Conservation (phyloP, 1,140 invertebrate species). For the Leucophenga varia region DNA sequence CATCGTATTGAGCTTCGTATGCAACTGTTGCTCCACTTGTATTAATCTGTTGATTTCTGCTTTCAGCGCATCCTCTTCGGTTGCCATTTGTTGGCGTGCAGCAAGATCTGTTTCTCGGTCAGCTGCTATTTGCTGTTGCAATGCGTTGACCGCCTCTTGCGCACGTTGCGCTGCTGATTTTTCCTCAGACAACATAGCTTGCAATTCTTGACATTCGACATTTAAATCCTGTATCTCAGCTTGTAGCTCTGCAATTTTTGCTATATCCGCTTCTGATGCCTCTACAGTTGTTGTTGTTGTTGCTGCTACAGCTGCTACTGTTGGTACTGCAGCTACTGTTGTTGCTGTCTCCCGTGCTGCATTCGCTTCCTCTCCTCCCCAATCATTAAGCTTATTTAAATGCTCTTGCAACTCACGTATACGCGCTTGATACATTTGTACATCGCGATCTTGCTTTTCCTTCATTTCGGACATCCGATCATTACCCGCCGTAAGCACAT, state of each 20-base stretch:
- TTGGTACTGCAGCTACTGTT: not conserved
- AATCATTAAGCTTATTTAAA: conserved; percentile 63
- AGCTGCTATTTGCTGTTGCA: conserved; percentile 44
- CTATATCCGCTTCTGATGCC: conserved; percentile 4
- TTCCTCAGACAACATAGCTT: conserved; percentile 65
- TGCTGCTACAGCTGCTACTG: not conserved
- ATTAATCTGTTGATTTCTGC: not conserved
- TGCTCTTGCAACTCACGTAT: conserved; percentile 67
- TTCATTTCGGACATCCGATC: conserved; percentile 76
- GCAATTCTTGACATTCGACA: conserved; percentile 72
- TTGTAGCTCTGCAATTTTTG: conserved; percentile 26
- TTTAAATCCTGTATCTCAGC: conserved; percentile 61
- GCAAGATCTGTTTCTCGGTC: conserved; percentile 22
- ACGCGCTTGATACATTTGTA: conserved; percentile 69
- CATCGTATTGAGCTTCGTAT: not conserved
- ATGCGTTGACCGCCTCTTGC: conserved; percentile 11
- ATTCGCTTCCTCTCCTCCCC: conserved; percentile 51
- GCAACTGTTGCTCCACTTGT: not conserved
- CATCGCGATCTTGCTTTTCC: conserved; percentile 73
- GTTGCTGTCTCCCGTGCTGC: not conserved
- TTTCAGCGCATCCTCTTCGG: conserved; percentile 28
- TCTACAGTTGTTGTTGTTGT: not conserved
- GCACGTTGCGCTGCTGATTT: conserved; percentile 32
- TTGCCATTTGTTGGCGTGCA: conserved; percentile 11
- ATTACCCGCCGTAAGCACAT: conserved; percentile 74